These are phyloP conservation scores for Maylandia zebra DNA, from an alignment of 2,113 vertebrate species.

Conservation along the genomic window DNA sequence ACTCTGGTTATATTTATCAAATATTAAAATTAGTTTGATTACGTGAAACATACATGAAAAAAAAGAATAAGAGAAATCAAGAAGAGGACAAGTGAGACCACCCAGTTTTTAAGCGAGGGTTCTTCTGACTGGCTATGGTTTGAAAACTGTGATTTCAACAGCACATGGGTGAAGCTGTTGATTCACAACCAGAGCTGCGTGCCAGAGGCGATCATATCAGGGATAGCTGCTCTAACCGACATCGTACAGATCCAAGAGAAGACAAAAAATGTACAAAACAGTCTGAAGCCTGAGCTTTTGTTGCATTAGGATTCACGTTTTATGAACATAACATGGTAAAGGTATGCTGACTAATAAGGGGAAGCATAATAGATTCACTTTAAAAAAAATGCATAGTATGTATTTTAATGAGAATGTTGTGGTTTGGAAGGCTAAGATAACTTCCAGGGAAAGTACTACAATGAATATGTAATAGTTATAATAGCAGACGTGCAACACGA, in stretches of 20 bases:
- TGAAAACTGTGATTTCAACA: neutral
- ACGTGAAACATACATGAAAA: neutral
- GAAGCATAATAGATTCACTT: neutral
- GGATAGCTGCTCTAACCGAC: neutral
- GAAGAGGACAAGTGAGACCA: neutral
- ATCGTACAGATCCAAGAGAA: no score
- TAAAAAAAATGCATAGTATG: neutral
- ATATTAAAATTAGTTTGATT: neutral
- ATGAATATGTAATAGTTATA: neutral
- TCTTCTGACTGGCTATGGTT: neutral
- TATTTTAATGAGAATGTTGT: neutral
- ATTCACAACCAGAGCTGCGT: neutral
- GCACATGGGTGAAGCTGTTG: neutral
- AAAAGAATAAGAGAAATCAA: neutral
- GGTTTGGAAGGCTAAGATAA: neutral
- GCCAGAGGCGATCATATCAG: neutral
- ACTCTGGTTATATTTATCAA: neutral
- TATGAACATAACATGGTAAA: neutral
- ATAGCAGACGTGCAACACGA: neutral
- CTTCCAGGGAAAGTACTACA: neutral
- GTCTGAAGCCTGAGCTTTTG: neutral
- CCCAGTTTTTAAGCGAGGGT: neutral
- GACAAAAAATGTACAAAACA: neutral
- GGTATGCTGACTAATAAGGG: neutral
- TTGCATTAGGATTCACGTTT: neutral